Conservation (phyloP, 1,140 invertebrate species). For the Heliothis virescens region DNA sequence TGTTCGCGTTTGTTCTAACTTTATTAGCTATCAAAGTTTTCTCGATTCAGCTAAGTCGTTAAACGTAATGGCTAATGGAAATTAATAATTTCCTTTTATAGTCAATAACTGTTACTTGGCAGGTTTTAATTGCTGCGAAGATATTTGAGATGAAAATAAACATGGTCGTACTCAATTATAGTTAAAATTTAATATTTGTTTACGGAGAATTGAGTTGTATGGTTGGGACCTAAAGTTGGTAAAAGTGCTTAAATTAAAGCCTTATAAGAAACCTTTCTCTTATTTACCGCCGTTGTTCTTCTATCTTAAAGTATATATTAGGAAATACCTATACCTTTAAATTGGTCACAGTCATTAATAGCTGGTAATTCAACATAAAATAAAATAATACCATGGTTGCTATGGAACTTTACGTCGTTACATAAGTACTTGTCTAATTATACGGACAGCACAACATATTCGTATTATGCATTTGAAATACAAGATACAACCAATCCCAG, state of each 20-base stretch:
- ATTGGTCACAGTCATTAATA: too few species aligned
- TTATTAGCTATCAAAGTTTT: conserved; percentile 40
- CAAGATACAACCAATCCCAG: too few species aligned
- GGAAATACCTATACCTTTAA: too few species aligned
- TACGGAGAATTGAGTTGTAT: not conserved
- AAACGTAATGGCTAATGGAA: conserved; percentile 26
- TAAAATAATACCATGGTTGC: too few species aligned
- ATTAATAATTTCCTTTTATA: conserved; percentile 21
- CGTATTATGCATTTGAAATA: too few species aligned
- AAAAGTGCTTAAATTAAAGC: not conserved
- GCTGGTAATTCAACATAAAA: too few species aligned
- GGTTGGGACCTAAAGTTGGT: not conserved
- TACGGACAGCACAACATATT: too few species aligned
- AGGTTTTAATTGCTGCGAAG: conserved; percentile 3
- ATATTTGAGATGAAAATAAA: conserved; percentile 17
- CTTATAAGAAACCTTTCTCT: too few species aligned
- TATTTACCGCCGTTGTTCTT: too few species aligned
- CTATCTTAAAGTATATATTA: too few species aligned
- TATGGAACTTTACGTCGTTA: too few species aligned
- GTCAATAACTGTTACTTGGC: conserved; percentile 29
- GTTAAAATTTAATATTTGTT: not conserved
- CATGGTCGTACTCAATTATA: not conserved
- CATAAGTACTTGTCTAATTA: too few species aligned
- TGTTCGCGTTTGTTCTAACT: conserved; percentile 23
- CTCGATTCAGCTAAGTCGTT: conserved; percentile 26